Base-by-base conservation (phyloP, 2,113 vertebrate genomes). In the Lucifuga dentata region DNA sequence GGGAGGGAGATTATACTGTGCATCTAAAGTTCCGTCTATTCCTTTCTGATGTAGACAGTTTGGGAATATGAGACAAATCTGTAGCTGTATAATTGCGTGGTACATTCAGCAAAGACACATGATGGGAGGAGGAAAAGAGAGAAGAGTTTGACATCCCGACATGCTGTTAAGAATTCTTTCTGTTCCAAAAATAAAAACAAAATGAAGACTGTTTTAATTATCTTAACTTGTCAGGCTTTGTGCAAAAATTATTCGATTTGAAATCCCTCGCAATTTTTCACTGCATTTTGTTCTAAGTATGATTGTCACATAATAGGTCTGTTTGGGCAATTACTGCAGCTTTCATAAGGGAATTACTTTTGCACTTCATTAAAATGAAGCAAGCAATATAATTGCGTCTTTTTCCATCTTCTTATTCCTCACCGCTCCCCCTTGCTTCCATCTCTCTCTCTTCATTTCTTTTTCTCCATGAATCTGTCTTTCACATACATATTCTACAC, bases 301-400 rank as follows among this genome's bases (percentile, higher is more conserved):
- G 90, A 90, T 86, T 91, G 90, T 92, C 90, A 90, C 88, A 91
- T 92, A 88, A 92, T 90, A 86, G 88, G 75, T 80, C 79, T 89
- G 89, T 92, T 92, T 88, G 83, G 89, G 86, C 72, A 90, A 92
- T 92, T 90, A 90, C 85, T 23, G 61, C 64, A 49, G 80, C 88
- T 87, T 90, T 89, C 89, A 91, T 41, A 6, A 63, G 90, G 84
- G 89, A 92, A 89, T 92, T 90, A 90, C 70, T 84, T 84, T 63
- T 88, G 86, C 89, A 88, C 87, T 88, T 87, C 86, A 90, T 91
- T 90, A 90, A 90, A 91, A 86, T 1, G 48, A 60, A 73, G 77
- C 83, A 62, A 67, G 67, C 73, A 84, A 73, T 84, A 86, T 90
- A 90, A 92, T 90, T 89, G 75, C 61, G 62, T 80, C 71, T 80